Percentiles rank a stretch among this genome's conserved stretches.
These are phyloP conservation scores for Denticeps clupeoides DNA, from an alignment of 2,797 vertebrate species.

Conservation along the genomic window DNA sequence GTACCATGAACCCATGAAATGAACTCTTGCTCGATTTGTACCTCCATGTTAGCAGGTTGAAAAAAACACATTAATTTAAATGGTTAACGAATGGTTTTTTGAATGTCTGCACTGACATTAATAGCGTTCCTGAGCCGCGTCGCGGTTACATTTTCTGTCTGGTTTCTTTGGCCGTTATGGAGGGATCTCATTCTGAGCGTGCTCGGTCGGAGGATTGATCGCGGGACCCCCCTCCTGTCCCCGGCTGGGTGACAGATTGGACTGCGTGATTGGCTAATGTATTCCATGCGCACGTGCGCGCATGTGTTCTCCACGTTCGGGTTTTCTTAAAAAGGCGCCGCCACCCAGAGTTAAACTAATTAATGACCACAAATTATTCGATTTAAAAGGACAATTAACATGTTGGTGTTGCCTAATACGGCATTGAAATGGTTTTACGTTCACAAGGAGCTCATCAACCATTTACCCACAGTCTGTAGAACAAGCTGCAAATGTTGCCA, in stretches of 20 bases:
- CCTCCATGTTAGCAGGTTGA: too few relatives aligned
- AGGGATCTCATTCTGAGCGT: slow-evolving; percentile 29
- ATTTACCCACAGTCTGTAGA: too few relatives aligned
- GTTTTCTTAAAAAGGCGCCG: slow-evolving; percentile 2
- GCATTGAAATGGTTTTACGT: too few relatives aligned
- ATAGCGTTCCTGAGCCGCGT: too few relatives aligned
- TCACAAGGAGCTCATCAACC: too few relatives aligned
- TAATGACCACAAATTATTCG: neutral
- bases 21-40: too few relatives aligned
- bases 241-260: slow-evolving; percentile 26
- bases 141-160: too few relatives aligned
- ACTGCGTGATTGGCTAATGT: slow-evolving; percentile 28
- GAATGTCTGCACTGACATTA: too few relatives aligned
- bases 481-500: too few relatives aligned
- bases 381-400: slow-evolving; percentile 1
- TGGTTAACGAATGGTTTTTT: too few relatives aligned
- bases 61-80: slow-evolving; percentile 1
- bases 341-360: slow-evolving; percentile 1
- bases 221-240: slow-evolving; percentile 12
- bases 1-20: too few relatives aligned
- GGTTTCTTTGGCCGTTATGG: slow-evolving; percentile 3
- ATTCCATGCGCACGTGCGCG: slow-evolving; percentile 19
- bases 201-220: slow-evolving; percentile 28
- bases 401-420: neutral
- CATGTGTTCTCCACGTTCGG: neutral